Evolutionary conservation across 2,888 invertebrate species (phyloP), one percentile per base, ranked within the genome.

Genomic region (Gandaritis pyraliata): DNA sequence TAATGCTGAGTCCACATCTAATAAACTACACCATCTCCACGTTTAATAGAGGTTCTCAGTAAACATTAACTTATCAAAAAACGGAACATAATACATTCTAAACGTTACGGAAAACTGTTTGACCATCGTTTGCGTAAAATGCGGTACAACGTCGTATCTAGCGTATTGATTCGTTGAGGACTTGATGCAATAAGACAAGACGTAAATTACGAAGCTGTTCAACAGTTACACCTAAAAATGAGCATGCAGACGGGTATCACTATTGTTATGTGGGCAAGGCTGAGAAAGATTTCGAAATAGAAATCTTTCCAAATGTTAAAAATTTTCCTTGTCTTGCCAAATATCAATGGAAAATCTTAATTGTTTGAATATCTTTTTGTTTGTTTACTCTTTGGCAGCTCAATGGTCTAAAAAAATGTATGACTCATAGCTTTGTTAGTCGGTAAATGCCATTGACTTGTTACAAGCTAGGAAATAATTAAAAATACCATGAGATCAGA

Each of bases 311-410:
- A n/a, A n/a, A n/a, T n/a, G n/a, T n/a, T n/a, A n/a, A n/a, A n/a
- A n/a, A 2, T 50, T 38, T 50, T 50, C 23, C 50, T 50, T 50
- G 50, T 38, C 8, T 48, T 33, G 30, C 10, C 13, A 48, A 15
- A 38, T n/a, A 23, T 50, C 18, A 38, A 38, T 18, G 50, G 12
- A 38, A 50, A 50, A 50, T 38, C n/a, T 7, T 7, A 36, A 12
- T 7, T 7, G 49, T 23, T 41, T 18, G n/a, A n/a, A 41, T 50
- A 12, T 58, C 38, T 29, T 18, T 16, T 6, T 4, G 18, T 39
- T 38, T 66, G 65, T 66, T 69, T 67, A 65, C 64, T 61, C 70
- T 57, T 61, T 54, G 57, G 47, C 54, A 53, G 64, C 62, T 58
- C 60, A 8, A 38, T 15, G 41, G n/a, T 41, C 47, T 58, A 23